Base-by-base conservation (phyloP, 2,797 vertebrate species). In the Hydrophis major region DNA sequence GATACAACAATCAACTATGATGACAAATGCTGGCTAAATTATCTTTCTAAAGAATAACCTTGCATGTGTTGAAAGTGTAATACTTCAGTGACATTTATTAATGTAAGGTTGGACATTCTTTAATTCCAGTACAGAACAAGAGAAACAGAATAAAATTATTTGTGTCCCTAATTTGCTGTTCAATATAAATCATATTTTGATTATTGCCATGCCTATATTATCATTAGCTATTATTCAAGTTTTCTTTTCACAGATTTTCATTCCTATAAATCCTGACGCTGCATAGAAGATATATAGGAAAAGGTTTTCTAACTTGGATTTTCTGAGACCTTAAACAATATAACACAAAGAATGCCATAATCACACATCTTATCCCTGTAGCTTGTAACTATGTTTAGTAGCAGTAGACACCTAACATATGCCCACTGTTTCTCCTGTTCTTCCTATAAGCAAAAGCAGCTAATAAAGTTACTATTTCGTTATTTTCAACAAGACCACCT, bases 31-130 rank as follows among this genome's bases (percentile, higher is more conserved):
- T 20, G 32, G 50, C 88, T 92, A 86, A 53, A 50, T 59, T 53
- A 42, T 47, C 89, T 53, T 94, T 63, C 94, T 83, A n/a, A 94
- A 95, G 66, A 56, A 95, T 93, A 93, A 87, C 25, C 13, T 92
- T 92, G 57, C 14, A 94, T n/a, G 32, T 94, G 93, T 91, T 83
- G 93, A 93, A 25, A 95, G n/a, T 47, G 56, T 89, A 95, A 94
- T 94, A 42, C 18, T 25, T 18, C 90, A 4, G 25, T 42, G 0
- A 2, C 59, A 92, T 42, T 42, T 42, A 42, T 42, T 42, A 42
- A 42, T 4, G 42, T 42, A 42, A 42, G 42, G 3, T 42, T 42
- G 42, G 42, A 42, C 42, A 42, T 42, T 42, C 42, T 94, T 87
- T 87, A 91, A 3, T 92, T 92, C 32, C 86, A 83, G 8, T 74